These are phyloP conservation scores for Callimorpha dominula DNA, from an alignment of 2,888 invertebrate species.

Conservation along the genomic window DNA sequence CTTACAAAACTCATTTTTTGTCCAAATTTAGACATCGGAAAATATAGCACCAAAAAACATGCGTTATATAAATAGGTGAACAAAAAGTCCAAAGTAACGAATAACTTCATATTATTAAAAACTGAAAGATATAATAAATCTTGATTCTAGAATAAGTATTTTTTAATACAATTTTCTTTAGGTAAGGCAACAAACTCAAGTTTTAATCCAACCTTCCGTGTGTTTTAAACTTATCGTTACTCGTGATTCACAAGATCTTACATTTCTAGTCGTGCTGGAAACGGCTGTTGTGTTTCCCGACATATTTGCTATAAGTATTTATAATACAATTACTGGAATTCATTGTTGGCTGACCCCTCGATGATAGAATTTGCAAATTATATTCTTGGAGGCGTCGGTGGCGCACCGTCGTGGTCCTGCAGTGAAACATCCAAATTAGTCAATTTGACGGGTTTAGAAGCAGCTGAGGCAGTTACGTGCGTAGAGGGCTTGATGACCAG, in stretches of 20 bases:
- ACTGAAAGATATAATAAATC: slow-evolving; percentile 8
- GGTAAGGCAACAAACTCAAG: slow-evolving; percentile 45
- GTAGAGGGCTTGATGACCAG: too few species aligned
- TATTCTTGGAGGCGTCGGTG: slow-evolving; percentile 81
- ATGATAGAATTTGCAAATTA: slow-evolving; percentile 53
- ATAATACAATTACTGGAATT: slow-evolving; percentile 72
- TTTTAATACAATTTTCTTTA: slow-evolving; percentile 32
- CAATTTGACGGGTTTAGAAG: not conserved
- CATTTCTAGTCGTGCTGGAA: slow-evolving; percentile 30
- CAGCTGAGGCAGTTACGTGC: too few species aligned
- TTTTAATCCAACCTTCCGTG: slow-evolving; percentile 17
- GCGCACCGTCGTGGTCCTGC: slow-evolving; percentile 82
- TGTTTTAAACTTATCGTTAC: slow-evolving; percentile 11
- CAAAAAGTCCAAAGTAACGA: slow-evolving; percentile 18
- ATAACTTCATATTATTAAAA: slow-evolving; percentile 12
- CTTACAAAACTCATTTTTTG: slow-evolving; percentile 3
- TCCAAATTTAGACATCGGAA: slow-evolving; percentile 13
- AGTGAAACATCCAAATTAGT: slow-evolving; percentile 30
- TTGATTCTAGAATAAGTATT: slow-evolving; percentile 18
- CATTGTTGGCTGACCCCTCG: slow-evolving; percentile 57
- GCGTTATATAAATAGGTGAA: slow-evolving; percentile 20
- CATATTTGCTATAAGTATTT: slow-evolving; percentile 51
- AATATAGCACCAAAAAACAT: slow-evolving; percentile 47
- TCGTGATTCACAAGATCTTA: slow-evolving; percentile 48
- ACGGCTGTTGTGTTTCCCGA: slow-evolving; percentile 22